phyloP scores from a whole-genome alignment of 2,113 vertebrate species.

The Rhinogobius similis region DNA sequence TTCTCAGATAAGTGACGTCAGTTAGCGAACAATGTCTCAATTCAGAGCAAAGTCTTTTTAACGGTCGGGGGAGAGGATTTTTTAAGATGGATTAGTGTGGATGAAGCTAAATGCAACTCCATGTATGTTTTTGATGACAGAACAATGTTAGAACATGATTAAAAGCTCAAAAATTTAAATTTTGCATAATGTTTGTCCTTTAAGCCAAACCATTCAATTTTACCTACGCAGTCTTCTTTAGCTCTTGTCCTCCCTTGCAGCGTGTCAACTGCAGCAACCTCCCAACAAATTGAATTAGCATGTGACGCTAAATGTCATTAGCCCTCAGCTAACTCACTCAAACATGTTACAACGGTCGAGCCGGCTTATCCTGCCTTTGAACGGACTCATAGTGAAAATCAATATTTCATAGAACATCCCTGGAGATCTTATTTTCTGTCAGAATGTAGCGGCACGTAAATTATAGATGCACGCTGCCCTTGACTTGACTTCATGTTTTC shows the following conservation, averaged over 20 bases:
- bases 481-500: constrained; percentile 31
- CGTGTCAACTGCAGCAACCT: neutral
- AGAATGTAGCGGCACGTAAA: constrained; percentile 4
- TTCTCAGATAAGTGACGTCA: no score
- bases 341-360: neutral
- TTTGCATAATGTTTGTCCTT: no score
- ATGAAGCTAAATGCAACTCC: no score
- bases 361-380: constrained; percentile 1
- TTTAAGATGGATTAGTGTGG: no score
- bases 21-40: no score
- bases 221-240: neutral
- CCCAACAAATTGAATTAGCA: neutral
- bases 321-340: neutral
- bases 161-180: no score
- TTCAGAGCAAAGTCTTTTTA: no score
- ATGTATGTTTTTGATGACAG: no score
- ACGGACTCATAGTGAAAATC: neutral
- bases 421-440: constrained; percentile 15
- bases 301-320: constrained; percentile 2
- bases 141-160: no score
- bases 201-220: no score
- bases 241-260: neutral
- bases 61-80: no score
- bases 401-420: constrained; percentile 10
- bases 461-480: constrained; percentile 20